Conservation (phyloP, 2,797 vertebrate species). For the Chelmon rostratus region DNA sequence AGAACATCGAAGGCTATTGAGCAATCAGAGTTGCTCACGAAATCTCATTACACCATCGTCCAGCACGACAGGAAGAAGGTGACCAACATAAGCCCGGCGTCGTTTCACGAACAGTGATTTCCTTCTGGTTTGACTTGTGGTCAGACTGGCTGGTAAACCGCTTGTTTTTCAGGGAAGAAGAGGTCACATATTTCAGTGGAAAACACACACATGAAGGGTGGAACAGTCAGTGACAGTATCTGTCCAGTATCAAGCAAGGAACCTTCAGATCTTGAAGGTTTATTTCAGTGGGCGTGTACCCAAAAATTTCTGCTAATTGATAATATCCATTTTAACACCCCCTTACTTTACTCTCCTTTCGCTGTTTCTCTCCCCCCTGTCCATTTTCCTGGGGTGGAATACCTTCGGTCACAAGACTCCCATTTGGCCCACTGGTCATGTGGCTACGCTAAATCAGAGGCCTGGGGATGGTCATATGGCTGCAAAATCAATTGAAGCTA, state of each 20-base stretch:
- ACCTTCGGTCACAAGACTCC: conserved; percentile 84
- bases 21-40: conserved; percentile 44
- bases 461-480: conserved; percentile 76
- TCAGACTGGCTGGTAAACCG: background rate
- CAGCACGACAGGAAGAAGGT: conserved; percentile 48
- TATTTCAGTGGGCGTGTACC: background rate
- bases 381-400: conserved; percentile 57
- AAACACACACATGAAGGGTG: background rate
- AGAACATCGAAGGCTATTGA: conserved; percentile 30
- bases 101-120: conserved; percentile 39
- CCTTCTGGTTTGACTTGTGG: conserved; percentile 26
- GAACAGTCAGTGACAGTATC: background rate
- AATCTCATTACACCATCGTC: conserved; percentile 47
- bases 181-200: background rate
- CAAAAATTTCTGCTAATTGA: background rate
- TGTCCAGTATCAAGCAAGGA: background rate
- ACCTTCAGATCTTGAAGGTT: background rate
- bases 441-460: conserved; percentile 77
- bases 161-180: conserved; percentile 15
- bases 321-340: background rate
- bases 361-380: background rate
- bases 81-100: conserved; percentile 1
- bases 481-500: conserved; percentile 64
- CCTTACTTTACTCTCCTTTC: conserved; percentile 19
- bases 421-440: conserved; percentile 76